phyloP scores from a whole-genome alignment of 2,888 invertebrate genomes.

The Amphipoea lucens region DNA sequence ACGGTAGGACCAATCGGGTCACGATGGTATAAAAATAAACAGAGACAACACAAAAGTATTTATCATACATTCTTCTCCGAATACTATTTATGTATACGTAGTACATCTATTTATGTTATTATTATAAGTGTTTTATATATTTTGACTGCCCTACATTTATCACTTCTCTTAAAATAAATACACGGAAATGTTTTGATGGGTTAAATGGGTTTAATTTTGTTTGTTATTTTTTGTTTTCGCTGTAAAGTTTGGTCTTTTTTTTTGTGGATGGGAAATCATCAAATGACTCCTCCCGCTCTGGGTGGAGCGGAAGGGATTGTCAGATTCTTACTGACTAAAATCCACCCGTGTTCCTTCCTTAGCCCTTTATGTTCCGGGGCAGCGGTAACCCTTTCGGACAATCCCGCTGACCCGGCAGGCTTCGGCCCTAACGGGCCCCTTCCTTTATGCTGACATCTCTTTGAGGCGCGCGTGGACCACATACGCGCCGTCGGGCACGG shows the following conservation, averaged over 20 bases:
- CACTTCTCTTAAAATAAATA: conserved; percentile 46
- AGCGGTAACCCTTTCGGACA: no score
- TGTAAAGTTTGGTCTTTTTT: neutral
- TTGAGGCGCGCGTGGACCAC: no score
- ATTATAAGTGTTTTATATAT: conserved; percentile 23
- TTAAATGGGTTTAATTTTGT: conserved; percentile 43
- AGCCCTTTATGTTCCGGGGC: no score
- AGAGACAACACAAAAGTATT: conserved; percentile 26
- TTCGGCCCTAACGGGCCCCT: no score
- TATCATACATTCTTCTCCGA: conserved; percentile 46
- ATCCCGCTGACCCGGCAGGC: no score
- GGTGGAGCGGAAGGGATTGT: no score
- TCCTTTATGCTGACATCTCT: no score
- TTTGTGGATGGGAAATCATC: no score
- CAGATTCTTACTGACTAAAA: no score
- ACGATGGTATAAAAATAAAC: conserved; percentile 44
- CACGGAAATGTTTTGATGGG: conserved; percentile 44
- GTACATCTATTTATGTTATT: conserved; percentile 37
- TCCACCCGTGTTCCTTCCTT: no score
- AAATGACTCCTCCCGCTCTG: no score
- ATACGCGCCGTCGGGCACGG: no score
- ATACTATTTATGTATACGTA: conserved; percentile 28
- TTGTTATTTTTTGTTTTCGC: conserved; percentile 16
- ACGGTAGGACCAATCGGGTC: conserved; percentile 23
- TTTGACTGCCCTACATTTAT: conserved; percentile 40